Evolutionary conservation across 2,797 vertebrate species (phyloP).

Genomic region (Myotis daubentonii): DNA sequence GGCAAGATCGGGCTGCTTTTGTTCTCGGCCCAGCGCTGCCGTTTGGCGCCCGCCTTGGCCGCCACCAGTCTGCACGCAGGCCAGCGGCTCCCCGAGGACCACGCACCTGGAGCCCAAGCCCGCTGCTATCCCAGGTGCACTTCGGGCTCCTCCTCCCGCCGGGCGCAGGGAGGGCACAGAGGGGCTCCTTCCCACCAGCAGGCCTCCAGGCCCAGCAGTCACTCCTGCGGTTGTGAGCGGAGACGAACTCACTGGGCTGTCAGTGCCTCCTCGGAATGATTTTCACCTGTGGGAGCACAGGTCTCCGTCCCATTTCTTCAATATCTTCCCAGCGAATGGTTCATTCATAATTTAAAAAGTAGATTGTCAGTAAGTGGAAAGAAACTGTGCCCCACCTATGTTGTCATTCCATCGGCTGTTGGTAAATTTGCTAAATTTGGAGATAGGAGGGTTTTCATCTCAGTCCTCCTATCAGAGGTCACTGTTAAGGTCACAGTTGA

Average conservation of each 20-base stretch:
- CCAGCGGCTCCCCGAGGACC: neutral
- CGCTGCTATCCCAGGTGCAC: accelerated
- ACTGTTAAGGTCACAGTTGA: too few relatives aligned
- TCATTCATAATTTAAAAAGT: neutral
- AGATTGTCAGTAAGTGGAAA: neutral
- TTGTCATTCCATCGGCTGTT: neutral
- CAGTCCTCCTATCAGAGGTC: neutral
- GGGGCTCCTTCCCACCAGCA: neutral
- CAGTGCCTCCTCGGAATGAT: neutral
- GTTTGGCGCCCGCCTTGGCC: neutral
- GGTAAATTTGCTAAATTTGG: neutral
- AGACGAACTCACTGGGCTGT: neutral
- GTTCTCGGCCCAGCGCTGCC: accelerated
- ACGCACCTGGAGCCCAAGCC: neutral
- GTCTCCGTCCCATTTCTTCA: neutral
- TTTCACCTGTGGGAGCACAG: neutral
- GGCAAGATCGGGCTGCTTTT: neutral
- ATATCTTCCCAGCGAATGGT: neutral
- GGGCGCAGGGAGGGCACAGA: accelerated
- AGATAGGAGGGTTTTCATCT: neutral
- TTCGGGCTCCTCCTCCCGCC: neutral
- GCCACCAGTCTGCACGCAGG: accelerated
- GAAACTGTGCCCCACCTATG: neutral
- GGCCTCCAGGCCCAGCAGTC: neutral
- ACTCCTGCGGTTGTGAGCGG: accelerated